Evolutionary conservation across 2,888 invertebrate genomes (phyloP), one percentile per base, ranked within the genome.

Genomic region (Temnothorax ravouxi): DNA sequence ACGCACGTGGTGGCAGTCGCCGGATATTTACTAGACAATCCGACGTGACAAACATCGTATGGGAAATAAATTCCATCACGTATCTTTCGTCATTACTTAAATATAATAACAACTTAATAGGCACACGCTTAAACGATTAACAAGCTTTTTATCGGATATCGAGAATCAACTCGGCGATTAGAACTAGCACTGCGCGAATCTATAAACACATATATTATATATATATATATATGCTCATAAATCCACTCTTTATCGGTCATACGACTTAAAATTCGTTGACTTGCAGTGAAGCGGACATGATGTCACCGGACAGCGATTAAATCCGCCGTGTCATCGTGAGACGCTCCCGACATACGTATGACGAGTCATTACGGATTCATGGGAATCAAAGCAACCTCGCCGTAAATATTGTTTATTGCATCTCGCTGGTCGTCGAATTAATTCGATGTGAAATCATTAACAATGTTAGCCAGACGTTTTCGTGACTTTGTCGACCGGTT

Each of bases 221-320:
- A 41, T 18, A 64, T 71, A 41, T 18, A 29, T 56, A 29, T 56
- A 9, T 34, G 21, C 5, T 11, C 18, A 15, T 47, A 47, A 50
- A 50, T 56, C 72, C 44, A 69, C 44, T 71, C 62, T 29, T 75
- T 47, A 50, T 84, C 82, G 69, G 75, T 84, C 62, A 56, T 47
- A 56, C 11, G 67, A 38, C 74, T 72, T 66, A 72, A 85, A 84
- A 85, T 87, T 86, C 79, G 59, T 41, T 44, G 83, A 79, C 76
- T 81, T 66, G 54, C 80, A 83, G 66, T 50, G 61, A 61, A 50
- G n/a, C 67, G 76, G 8, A 61, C 50, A 44, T 79, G 87, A 87
- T 85, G 88, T 86, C 85, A 87, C 54, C 76, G 75, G 77, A 74
- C 59, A n/a, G 59, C 81, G 71, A 89, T 89, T 88, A 85, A 88